Evolutionary conservation across 2,113 vertebrate species (phyloP).

Genomic region (Myotis yumanensis): DNA sequence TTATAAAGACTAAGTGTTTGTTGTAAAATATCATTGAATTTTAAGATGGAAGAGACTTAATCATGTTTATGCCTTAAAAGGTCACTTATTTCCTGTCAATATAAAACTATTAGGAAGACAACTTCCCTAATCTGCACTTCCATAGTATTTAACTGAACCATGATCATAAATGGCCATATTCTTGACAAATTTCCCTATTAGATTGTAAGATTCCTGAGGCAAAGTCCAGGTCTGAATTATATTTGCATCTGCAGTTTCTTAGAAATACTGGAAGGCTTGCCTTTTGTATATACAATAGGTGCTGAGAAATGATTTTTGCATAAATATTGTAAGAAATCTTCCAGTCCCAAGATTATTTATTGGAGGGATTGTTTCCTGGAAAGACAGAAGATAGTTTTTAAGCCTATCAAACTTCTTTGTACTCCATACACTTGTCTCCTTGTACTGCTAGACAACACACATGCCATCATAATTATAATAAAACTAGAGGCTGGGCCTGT

Average conservation of each 20-base stretch:
- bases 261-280: not conserved
- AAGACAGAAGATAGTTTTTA: not conserved
- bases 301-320: not conserved
- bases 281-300: not conserved
- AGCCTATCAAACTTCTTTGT: not conserved
- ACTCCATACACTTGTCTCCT: not conserved
- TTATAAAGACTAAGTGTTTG: not conserved
- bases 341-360: not conserved
- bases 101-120: not conserved
- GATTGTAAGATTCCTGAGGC: not conserved
- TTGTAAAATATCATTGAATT: slow-evolving; percentile 1
- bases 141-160: not conserved
- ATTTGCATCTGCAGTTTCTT: not conserved
- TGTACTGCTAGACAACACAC: not conserved
- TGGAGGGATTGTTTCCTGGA: not conserved
- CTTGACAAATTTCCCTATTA: not conserved
- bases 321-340: not conserved
- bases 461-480: not conserved
- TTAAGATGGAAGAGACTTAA: not conserved
- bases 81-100: not conserved
- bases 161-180: not conserved
- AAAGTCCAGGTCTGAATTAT: not conserved
- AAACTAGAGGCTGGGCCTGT: not conserved
- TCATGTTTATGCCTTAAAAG: not conserved
- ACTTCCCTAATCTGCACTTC: not conserved